phyloP scores from a whole-genome alignment of 2,888 invertebrate genomes.

The Nycteola revayana region DNA sequence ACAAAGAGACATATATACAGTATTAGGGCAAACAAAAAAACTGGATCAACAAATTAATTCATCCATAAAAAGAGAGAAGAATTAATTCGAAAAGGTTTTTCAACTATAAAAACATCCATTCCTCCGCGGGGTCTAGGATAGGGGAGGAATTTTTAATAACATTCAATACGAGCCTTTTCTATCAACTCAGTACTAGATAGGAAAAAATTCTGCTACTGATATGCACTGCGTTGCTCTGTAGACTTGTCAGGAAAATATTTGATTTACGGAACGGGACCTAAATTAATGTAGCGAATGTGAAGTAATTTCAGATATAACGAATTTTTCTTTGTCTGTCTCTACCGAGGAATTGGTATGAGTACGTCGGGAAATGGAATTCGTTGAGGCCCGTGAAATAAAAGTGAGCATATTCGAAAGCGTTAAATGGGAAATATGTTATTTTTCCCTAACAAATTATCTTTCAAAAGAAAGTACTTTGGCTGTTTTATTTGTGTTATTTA shows the following conservation, averaged over 20 bases:
- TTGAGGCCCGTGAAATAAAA: constrained; percentile 16
- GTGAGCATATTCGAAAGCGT: constrained; percentile 15
- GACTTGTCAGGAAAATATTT: constrained; percentile 31
- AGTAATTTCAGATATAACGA: constrained; percentile 25
- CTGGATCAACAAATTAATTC: constrained; percentile 19
- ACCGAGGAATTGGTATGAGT: constrained; percentile 22
- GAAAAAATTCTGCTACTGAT: constrained; percentile 31
- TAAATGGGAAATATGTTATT: constrained; percentile 9
- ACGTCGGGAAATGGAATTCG: constrained; percentile 20
- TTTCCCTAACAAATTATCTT: constrained; percentile 8
- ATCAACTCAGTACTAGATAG: constrained; percentile 39
- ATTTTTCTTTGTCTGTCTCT: constrained; percentile 27
- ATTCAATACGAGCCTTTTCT: constrained; percentile 48
- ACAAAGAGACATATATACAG: constrained; percentile 10
- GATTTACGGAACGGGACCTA: constrained; percentile 31
- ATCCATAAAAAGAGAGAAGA: constrained; percentile 19
- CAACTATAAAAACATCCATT: constrained; percentile 30
- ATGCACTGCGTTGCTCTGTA: constrained; percentile 16
- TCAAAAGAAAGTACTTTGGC: neutral
- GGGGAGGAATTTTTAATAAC: constrained; percentile 65
- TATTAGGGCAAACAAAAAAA: constrained; percentile 15
- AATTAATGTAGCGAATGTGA: constrained; percentile 32
- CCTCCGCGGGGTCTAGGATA: constrained; percentile 20
- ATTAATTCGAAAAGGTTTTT: constrained; percentile 31
- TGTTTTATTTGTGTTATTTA: too few species aligned